Percentiles rank a stretch among this genome's conserved stretches.
Conservation (phyloP, 2,797 vertebrate species). For the Myripristis murdjan region DNA sequence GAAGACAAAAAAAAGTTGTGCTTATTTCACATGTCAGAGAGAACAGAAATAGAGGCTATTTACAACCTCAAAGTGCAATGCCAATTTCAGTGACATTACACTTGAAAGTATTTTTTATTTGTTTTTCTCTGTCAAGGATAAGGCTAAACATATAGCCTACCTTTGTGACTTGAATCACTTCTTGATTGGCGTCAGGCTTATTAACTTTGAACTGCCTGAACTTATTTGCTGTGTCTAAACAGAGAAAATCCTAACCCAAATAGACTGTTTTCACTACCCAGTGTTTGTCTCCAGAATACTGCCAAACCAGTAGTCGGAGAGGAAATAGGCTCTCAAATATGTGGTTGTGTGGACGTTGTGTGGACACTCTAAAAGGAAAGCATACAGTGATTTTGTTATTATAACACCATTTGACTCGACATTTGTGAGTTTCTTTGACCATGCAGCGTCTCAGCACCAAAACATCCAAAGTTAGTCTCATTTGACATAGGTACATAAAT, state of each 20-base stretch:
- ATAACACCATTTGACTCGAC: slow-evolving; percentile 60
- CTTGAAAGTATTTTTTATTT: background rate
- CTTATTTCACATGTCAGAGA: too few species aligned
- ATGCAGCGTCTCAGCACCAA: slow-evolving; percentile 13
- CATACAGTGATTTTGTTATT: slow-evolving; percentile 58
- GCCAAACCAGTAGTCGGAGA: slow-evolving; percentile 82
- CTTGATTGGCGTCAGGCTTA: slow-evolving; percentile 45
- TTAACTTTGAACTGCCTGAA: slow-evolving; percentile 77
- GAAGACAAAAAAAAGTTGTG: too few species aligned
- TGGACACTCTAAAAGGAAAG: slow-evolving; percentile 78
- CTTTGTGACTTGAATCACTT: slow-evolving; percentile 6
- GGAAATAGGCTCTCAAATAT: slow-evolving; percentile 80
- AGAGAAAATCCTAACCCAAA: slow-evolving; percentile 75
- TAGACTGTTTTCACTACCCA: slow-evolving; percentile 79
- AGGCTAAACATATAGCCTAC: slow-evolving; percentile 4
- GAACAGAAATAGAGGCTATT: too few species aligned
- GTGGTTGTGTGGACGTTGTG: slow-evolving; percentile 68
- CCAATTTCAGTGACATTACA: background rate
- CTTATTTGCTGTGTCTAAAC: slow-evolving; percentile 79
- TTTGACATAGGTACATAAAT: slow-evolving; percentile 7
- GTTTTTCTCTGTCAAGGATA: slow-evolving; percentile 29
- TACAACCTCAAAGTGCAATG: background rate
- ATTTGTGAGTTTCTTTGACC: slow-evolving; percentile 28
- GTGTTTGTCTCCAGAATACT: slow-evolving; percentile 77
- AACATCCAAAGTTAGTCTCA: background rate